These are phyloP conservation scores for Telmatochromis sp. DNA, from an alignment of 2,113 vertebrate species.

Conservation along the genomic window DNA sequence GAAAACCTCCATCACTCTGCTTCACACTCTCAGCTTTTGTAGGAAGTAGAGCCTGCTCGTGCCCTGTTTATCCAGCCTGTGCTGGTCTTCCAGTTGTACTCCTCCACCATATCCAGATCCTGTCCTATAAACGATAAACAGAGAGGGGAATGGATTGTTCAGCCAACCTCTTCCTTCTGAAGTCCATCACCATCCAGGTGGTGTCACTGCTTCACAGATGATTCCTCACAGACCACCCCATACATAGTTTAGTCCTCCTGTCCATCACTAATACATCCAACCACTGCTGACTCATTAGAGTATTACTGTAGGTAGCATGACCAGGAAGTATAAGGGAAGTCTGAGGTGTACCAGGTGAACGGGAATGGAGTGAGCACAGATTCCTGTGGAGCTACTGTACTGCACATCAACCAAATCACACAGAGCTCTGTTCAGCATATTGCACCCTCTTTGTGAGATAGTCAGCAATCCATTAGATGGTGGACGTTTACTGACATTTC, in stretches of 20 bases:
- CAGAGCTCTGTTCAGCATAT: background rate
- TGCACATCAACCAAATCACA: background rate
- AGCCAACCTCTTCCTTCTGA: background rate
- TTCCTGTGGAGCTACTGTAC: background rate
- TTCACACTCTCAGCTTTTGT: background rate
- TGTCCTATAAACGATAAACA: background rate
- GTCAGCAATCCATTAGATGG: background rate
- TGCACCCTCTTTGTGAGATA: background rate
- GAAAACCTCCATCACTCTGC: background rate
- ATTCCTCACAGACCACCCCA: background rate
- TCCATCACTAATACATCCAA: background rate
- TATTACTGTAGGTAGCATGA: background rate
- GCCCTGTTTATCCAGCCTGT: background rate
- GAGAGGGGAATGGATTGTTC: background rate
- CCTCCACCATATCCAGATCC: background rate
- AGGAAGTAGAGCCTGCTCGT: background rate
- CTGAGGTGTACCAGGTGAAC: background rate
- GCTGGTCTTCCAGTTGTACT: background rate
- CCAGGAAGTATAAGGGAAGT: background rate
- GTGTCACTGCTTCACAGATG: background rate
- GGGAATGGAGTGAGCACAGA: background rate
- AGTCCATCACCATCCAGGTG: background rate
- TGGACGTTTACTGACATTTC: background rate
- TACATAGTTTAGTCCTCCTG: background rate
- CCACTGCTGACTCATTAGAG: accelerated